Base-by-base conservation (phyloP, 2,888 invertebrate species). In the Tortricodes alternella region DNA sequence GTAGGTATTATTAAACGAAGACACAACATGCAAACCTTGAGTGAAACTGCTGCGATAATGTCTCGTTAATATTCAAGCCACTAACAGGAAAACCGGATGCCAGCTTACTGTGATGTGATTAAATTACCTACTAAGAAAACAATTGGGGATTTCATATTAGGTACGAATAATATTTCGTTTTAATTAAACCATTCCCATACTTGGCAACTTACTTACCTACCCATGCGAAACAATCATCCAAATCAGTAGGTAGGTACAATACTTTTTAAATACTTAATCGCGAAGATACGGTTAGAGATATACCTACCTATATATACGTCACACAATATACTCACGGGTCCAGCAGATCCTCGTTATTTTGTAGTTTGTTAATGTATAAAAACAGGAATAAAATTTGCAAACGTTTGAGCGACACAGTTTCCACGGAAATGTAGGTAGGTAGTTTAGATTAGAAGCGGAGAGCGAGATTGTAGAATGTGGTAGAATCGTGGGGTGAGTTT, bases 401-500 rank as follows among this genome's bases (percentile, higher is more conserved):
- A 13, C 8, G 15, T 41, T 9, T 23, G n/a, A 39, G 23, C 29
- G 39, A 41, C 50, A 29, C 39, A 34, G 23, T 50, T 50, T 21
- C 5, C 21, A 18, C 16, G 39, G 29, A 27, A 41, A 41, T 35
- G 52, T 38, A 52, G 37, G 23, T 15, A 48, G 29, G 37, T 32
- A 32, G 46, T 39, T 49, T 53, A 24, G 34, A 46, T 53, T 57
- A 34, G 46, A 35, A 43, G 39, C 29, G 38, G 48, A 48, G 44
- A 49, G 55, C 16, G 49, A 39, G 16, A 48, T 37, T 58, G 55
- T 38, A 16, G 55, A 51, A 38, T n/a, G n/a, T n/a, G n/a, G n/a
- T n/a, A n/a, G n/a, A n/a, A n/a, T 58, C 50, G 63, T 58, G 60
- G 62, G 57, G 61, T 52, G 50, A 58, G 56, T 61, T 49, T 56